A percentile compares a stretch with the other conserved stretches of the same genome.
Evolutionary conservation across 2,888 invertebrate species (phyloP).

Genomic region (Drosophila setosimentum): DNA sequence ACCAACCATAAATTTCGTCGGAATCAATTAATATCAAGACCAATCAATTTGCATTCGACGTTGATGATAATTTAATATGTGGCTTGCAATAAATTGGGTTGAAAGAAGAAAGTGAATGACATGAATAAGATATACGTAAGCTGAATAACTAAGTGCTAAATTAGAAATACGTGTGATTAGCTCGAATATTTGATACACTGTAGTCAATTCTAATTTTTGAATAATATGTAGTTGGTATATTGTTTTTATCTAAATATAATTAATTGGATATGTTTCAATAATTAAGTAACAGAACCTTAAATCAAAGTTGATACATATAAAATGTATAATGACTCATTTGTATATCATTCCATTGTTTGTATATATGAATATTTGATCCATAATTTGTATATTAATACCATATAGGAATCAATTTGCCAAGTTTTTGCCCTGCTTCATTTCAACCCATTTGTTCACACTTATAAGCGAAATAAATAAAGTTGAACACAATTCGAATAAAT

Average conservation of each 20-base stretch:
- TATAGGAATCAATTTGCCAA: not conserved
- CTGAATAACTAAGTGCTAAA: not conserved
- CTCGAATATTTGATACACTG: constrained; percentile 4
- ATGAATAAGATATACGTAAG: constrained; percentile 7
- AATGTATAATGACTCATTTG: not conserved
- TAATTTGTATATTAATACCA: not conserved
- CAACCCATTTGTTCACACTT: not conserved
- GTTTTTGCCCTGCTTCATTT: not conserved
- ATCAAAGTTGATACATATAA: not conserved
- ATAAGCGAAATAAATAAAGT: constrained; percentile 6
- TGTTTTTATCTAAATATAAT: not conserved
- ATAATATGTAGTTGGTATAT: not conserved
- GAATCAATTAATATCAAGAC: constrained; percentile 31
- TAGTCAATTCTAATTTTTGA: not conserved
- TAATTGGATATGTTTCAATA: not conserved
- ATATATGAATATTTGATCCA: not conserved
- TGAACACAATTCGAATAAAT: constrained; percentile 47
- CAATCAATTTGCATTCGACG: constrained; percentile 46
- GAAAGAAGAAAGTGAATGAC: constrained; percentile 14
- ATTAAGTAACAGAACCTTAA: not conserved
- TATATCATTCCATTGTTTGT: not conserved
- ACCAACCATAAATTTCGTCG: constrained; percentile 29
- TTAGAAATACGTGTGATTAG: not conserved
- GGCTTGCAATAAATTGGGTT: constrained; percentile 35
- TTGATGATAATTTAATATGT: constrained; percentile 60